phyloP scores from a whole-genome alignment of 1,140 invertebrate genomes.

The Bombus haemorrhoidalis region DNA sequence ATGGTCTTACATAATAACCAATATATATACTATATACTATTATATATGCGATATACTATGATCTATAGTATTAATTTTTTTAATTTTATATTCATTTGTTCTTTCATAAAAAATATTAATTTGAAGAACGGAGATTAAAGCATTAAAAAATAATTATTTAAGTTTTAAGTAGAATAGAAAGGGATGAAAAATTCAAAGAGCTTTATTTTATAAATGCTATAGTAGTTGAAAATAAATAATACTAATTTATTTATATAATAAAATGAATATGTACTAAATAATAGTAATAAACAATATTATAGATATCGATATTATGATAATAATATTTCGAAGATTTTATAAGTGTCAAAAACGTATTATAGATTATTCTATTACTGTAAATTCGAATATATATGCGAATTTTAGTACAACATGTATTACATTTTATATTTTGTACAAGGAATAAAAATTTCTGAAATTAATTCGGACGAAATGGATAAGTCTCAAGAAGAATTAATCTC shows the following conservation, averaged over 20 bases:
- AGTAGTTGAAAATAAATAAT: not conserved
- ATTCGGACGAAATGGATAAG: not conserved
- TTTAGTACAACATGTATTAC: not conserved
- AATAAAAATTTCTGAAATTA: not conserved
- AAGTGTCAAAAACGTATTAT: not conserved
- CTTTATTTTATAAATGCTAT: too few species aligned
- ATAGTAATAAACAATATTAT: not conserved
- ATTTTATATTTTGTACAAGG: not conserved
- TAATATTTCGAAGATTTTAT: not conserved
- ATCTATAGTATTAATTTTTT: not conserved
- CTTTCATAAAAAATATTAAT: not conserved
- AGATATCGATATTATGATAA: not conserved
- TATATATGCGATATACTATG: not conserved
- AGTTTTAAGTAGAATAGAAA: too few species aligned
- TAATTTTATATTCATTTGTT: not conserved
- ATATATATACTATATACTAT: not conserved
- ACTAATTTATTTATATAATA: not conserved
- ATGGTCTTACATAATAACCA: not conserved
- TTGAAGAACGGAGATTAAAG: not conserved
- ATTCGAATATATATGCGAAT: too few species aligned
- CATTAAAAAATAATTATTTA: not conserved
- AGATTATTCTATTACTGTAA: not conserved
- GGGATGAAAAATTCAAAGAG: too few species aligned
- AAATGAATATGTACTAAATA: not conserved
- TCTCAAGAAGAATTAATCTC: not conserved